Evolutionary conservation across 2,797 vertebrate genomes (phyloP), one percentile per base, ranked within the genome.

Genomic region (Carapus acus): DNA sequence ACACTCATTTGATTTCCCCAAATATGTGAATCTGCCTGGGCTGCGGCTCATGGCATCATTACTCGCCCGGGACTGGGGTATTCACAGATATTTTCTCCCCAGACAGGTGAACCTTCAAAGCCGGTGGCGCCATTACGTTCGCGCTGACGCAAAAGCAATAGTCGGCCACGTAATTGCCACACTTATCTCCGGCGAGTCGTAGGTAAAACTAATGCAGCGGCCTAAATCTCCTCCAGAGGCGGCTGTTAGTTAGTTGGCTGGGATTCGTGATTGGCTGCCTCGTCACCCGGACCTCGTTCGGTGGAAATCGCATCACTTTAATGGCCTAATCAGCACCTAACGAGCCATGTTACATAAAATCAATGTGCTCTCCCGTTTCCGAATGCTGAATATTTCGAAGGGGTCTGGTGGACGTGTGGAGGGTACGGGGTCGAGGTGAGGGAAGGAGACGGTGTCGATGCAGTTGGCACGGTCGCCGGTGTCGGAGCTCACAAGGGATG

Each of bases 311-410:
- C 83, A 84, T 78, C 81, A 78, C 78, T 76, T 80, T 83, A 87
- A 85, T 82, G 79, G 85, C 79, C 82, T 86, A 78, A 85, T 89
- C 85, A 85, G 83, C 85, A 79, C 71, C 85, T 86, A 87, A 87
- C 74, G 74, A 88, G 80, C 78, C 79, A 59, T 83, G 80, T 74
- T 84, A 85, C 81, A 82, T 82, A 81, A 88, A 87, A 88, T 90
- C 88, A 69, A 87, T 88, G 83, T 69, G 33, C 62, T 70, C 61
- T 48, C 74, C 67, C 66, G 61, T 75, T 75, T 75, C 56, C 72
- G 72, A 81, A 78, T 80, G 74, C 73, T 57, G 78, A 86, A 83
- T 84, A 80, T 87, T 83, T 78, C 68, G 72, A 80, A 75, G 72
- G 82, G 71, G 74, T 59, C 72, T 62, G 1, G 69, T 69, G 66